These are phyloP conservation scores for Bilobella aurantiaca DNA, from an alignment of 1,140 invertebrate genomes.

Conservation along the genomic window DNA sequence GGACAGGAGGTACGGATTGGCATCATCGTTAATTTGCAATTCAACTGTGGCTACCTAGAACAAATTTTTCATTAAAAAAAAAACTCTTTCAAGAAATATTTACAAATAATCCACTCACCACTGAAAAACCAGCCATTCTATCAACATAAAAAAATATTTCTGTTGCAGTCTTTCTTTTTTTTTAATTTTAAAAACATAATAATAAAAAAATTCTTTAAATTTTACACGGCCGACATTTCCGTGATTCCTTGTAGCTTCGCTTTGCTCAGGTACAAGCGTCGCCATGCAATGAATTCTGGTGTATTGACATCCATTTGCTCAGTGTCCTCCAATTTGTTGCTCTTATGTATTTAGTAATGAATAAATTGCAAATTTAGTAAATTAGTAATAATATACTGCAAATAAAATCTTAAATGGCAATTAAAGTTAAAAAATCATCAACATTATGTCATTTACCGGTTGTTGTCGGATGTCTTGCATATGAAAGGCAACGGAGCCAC, in stretches of 20 bases:
- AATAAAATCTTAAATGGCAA: neutral
- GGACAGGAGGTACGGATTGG: constrained; percentile 28
- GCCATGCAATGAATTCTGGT: constrained; percentile 30
- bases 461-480: neutral
- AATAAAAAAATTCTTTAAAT: neutral
- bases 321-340: neutral
- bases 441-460: neutral
- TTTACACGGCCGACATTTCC: constrained; percentile 22
- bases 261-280: constrained; percentile 31
- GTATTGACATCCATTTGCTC: constrained; percentile 16
- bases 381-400: too few relatives aligned
- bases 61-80: neutral
- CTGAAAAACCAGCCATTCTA: constrained; percentile 33
- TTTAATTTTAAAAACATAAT: too few relatives aligned
- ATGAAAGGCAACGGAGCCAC: neutral
- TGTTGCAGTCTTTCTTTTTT: neutral
- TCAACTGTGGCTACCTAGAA: constrained; percentile 32
- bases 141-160: neutral
- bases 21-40: constrained; percentile 34
- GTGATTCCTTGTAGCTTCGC: constrained; percentile 32
- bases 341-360: too few relatives aligned
- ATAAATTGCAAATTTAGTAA: too few relatives aligned
- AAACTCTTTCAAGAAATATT: neutral
- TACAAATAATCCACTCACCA: constrained; percentile 14
- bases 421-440: neutral